phyloP scores from a whole-genome alignment of 2,797 vertebrate genomes.

The Percopsis omiscomaycus region DNA sequence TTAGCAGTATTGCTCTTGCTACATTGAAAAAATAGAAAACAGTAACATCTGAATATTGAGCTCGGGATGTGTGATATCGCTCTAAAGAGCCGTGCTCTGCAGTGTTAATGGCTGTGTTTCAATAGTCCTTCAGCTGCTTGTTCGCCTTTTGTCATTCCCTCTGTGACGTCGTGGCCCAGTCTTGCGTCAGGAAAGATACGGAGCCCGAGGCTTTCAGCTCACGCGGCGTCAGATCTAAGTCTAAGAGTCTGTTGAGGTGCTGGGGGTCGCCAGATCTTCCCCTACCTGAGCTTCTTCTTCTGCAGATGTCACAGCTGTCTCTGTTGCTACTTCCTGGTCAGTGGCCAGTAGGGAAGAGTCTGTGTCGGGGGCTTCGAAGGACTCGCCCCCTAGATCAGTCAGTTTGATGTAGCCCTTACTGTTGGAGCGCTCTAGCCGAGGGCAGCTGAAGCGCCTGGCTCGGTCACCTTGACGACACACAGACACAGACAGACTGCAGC shows the following conservation, averaged over 20 bases:
- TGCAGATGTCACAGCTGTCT: conserved; percentile 10
- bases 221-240: conserved; percentile 8
- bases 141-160: conserved; percentile 26
- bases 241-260: conserved; percentile 60
- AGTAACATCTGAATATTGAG: conserved; percentile 63
- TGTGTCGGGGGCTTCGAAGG: conserved; percentile 81
- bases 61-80: conserved; percentile 54
- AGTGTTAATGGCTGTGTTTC: conserved; percentile 71
- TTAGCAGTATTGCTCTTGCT: conserved; percentile 75
- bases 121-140: conserved; percentile 64
- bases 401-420: conserved; percentile 94
- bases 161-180: conserved; percentile 25
- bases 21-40: conserved; percentile 76
- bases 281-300: conserved; percentile 61
- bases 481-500: conserved; percentile 66
- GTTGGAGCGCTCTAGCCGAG: conserved; percentile 84
- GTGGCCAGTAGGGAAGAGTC: conserved; percentile 65
- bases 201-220: too few relatives aligned
- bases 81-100: conserved; percentile 61
- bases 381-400: conserved; percentile 84
- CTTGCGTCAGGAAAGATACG: conserved; percentile 18
- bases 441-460: conserved; percentile 81
- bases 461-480: conserved; percentile 69
- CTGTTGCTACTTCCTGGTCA: conserved; percentile 52
- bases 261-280: conserved; percentile 45